These are phyloP conservation scores for Phenganax subtilis DNA, from an alignment of 92 coral and sea anemone genomes.

Conservation along the genomic window DNA sequence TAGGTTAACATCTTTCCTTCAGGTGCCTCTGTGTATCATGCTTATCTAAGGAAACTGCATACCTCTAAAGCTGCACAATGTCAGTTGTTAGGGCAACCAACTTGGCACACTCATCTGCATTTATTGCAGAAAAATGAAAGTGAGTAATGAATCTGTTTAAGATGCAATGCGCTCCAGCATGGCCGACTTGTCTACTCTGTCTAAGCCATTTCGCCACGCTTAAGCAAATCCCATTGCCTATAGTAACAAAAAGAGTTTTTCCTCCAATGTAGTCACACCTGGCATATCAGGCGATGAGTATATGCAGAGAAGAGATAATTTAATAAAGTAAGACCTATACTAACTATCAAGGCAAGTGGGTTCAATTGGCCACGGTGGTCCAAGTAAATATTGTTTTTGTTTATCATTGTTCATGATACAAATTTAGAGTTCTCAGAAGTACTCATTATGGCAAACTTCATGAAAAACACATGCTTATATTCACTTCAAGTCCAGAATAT, in stretches of 20 bases:
- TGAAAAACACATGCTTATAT: constrained; percentile 71
- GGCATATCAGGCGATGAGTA: constrained; percentile 90
- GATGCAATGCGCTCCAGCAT: neutral
- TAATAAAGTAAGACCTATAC: constrained; percentile 62
- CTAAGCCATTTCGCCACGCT: neutral
- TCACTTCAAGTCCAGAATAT: constrained; percentile 67
- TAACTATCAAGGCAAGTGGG: too few relatives aligned
- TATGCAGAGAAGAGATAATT: constrained; percentile 72
- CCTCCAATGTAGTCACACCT: constrained; percentile 70
- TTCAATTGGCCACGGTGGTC: too few relatives aligned
- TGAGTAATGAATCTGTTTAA: constrained; percentile 31
- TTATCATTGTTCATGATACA: too few relatives aligned
- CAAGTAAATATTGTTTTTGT: too few relatives aligned
- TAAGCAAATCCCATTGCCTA: neutral
- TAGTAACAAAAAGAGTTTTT: neutral
- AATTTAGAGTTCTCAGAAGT: constrained; percentile 59
- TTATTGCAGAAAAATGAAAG: constrained; percentile 63
- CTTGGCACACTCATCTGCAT: constrained; percentile 77
- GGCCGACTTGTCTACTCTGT: neutral
- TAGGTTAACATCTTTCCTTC: neutral
- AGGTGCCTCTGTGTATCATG: neutral
- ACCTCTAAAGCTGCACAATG: neutral
- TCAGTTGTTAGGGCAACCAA: constrained; percentile 73
- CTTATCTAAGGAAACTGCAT: neutral
- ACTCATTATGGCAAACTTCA: constrained; percentile 86